A percentile compares a stretch with the other conserved stretches of the same genome.
These are phyloP conservation scores for Cossypha polioptera DNA, from an alignment of 2,797 vertebrate species.

Conservation along the genomic window DNA sequence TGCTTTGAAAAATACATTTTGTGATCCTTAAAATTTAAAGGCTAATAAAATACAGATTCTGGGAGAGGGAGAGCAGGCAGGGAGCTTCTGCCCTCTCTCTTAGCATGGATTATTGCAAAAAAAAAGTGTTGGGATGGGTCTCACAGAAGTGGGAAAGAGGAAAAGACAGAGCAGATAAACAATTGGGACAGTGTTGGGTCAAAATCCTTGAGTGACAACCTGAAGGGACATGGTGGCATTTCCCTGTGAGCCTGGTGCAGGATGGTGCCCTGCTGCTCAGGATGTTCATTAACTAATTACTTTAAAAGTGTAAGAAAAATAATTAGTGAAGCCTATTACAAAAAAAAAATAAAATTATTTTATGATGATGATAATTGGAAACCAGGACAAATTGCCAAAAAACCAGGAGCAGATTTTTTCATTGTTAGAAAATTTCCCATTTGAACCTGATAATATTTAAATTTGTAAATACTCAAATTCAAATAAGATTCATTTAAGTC, in stretches of 20 bases:
- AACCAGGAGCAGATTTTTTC: background rate
- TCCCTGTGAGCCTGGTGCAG: background rate
- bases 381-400: background rate
- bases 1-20: background rate
- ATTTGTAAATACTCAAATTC: background rate
- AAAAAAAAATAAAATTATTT: background rate
- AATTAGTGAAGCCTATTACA: background rate
- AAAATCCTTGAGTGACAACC: background rate
- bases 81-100: background rate
- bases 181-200: rapidly evolving
- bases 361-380: background rate
- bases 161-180: background rate
- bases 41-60: background rate
- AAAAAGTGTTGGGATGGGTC: background rate
- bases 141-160: background rate
- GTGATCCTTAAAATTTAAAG: background rate
- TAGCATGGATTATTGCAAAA: background rate
- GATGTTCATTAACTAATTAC: background rate
- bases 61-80: background rate
- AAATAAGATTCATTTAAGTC: background rate
- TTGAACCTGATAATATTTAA: background rate
- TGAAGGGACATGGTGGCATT: rapidly evolving
- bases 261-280: background rate
- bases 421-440: background rate
- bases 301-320: background rate